phyloP scores from a whole-genome alignment of 2,113 vertebrate genomes.

The Megaceryle maxima region DNA sequence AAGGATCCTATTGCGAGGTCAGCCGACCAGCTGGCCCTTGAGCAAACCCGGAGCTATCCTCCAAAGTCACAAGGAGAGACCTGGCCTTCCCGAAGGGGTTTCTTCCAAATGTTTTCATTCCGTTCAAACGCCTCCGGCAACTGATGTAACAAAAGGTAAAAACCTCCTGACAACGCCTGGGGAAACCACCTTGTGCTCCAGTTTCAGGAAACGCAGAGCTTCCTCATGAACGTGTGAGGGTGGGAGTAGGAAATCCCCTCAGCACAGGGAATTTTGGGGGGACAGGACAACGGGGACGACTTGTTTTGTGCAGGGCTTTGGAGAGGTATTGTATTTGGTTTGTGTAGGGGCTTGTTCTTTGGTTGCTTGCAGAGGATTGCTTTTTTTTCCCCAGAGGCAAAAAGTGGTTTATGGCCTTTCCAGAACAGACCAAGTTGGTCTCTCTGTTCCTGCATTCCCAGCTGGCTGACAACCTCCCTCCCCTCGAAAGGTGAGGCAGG shows the following conservation, averaged over 20 bases:
- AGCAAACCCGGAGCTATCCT: not conserved
- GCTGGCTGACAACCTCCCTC: not conserved
- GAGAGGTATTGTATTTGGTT: not conserved
- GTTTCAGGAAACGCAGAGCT: conserved; percentile 14
- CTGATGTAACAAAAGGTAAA: not conserved
- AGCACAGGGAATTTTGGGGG: not conserved
- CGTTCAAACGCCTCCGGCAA: not conserved
- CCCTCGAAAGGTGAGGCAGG: not conserved
- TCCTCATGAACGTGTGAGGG: rapidly evolving
- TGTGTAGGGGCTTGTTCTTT: not conserved
- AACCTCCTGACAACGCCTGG: not conserved
- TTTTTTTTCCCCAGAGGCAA: not conserved
- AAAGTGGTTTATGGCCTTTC: not conserved
- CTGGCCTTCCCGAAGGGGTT: not conserved
- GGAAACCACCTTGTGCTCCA: not conserved
- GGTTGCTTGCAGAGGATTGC: not conserved
- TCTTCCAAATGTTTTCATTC: not conserved
- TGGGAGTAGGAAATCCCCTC: conserved; percentile 28
- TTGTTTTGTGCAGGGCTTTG: not conserved
- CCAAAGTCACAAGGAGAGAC: not conserved
- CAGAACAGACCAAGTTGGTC: not conserved
- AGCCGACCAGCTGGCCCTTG: not conserved
- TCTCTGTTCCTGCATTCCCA: not conserved
- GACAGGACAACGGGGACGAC: not conserved
- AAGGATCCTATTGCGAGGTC: rapidly evolving